These are phyloP conservation scores for Pseudorhombus dupliciocellatus DNA, from an alignment of 2,113 vertebrate genomes.

Conservation along the genomic window DNA sequence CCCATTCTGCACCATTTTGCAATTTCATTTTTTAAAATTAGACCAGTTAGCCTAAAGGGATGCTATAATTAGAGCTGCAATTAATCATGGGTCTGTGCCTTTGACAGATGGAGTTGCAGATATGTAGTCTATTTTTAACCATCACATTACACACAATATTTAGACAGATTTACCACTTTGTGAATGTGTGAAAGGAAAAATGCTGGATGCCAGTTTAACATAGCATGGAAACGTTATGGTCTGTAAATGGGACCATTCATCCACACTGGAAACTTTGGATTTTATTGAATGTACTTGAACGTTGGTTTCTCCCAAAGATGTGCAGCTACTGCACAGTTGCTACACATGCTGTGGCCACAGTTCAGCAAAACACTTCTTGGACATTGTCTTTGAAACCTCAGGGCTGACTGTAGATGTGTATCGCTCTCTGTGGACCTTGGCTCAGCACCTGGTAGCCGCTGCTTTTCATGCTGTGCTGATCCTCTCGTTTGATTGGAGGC, in stretches of 20 bases:
- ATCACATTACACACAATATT: constrained; percentile 10
- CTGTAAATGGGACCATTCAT: neutral
- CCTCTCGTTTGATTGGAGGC: constrained; percentile 2
- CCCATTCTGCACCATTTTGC: constrained; percentile 8
- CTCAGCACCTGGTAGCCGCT: neutral
- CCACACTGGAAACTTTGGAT: neutral
- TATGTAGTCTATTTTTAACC: constrained; percentile 30
- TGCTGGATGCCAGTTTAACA: neutral
- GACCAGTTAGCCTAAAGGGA: neutral
- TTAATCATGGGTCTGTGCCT: constrained; percentile 19
- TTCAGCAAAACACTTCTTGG: neutral
- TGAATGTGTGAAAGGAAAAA: neutral
- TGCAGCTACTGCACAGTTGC: too few relatives aligned
- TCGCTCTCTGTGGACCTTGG: neutral
- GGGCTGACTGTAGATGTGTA: neutral
- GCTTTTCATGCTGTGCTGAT: neutral
- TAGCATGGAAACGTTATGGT: neutral
- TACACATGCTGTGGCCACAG: neutral
- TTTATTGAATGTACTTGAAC: too few relatives aligned
- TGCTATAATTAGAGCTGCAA: constrained; percentile 31
- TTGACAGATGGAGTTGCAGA: constrained; percentile 31
- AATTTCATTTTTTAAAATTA: constrained; percentile 20
- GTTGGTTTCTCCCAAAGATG: neutral
- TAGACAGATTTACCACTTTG: neutral
- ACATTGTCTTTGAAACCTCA: neutral